A percentile compares a stretch with the other conserved stretches of the same genome.
Evolutionary conservation across 2,113 vertebrate species (phyloP).

Genomic region (Amphiprion percula): DNA sequence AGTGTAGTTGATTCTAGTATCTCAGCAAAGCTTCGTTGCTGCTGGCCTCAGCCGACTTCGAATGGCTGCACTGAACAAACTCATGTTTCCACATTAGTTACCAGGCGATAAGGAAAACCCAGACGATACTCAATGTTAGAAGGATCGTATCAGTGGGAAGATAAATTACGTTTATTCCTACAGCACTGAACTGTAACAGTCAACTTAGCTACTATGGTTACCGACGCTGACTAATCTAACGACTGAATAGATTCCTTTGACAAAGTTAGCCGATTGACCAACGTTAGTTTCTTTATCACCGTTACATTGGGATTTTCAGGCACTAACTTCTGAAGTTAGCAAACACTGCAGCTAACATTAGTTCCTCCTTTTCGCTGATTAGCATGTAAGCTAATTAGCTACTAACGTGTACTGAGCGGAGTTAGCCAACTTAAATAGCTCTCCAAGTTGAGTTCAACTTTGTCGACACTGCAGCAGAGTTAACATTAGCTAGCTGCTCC

Average conservation of each 20-base stretch:
- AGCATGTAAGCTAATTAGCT: slow-evolving; percentile 73
- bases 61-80: slow-evolving; percentile 5
- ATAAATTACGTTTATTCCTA: background rate
- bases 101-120: rapidly evolving
- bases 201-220: background rate
- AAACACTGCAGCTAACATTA: slow-evolving; percentile 21
- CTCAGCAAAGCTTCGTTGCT: background rate
- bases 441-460: slow-evolving; percentile 72
- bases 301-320: background rate
- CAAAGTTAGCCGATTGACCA: background rate
- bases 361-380: slow-evolving; percentile 72
- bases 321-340: slow-evolving; percentile 4
- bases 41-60: slow-evolving; percentile 29
- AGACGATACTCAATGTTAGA: rapidly evolving
- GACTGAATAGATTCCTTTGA: background rate
- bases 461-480: slow-evolving; percentile 41
- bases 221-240: background rate
- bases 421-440: slow-evolving; percentile 60
- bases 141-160: background rate
- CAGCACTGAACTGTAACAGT: background rate
- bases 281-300: background rate
- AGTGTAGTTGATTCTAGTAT: slow-evolving; percentile 6
- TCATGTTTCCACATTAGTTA: background rate
- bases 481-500: background rate
- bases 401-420: slow-evolving; percentile 35